Evolutionary conservation across 2,888 invertebrate species (phyloP), one percentile per base, ranked within the genome.

Genomic region (Eupithecia dodoneata): DNA sequence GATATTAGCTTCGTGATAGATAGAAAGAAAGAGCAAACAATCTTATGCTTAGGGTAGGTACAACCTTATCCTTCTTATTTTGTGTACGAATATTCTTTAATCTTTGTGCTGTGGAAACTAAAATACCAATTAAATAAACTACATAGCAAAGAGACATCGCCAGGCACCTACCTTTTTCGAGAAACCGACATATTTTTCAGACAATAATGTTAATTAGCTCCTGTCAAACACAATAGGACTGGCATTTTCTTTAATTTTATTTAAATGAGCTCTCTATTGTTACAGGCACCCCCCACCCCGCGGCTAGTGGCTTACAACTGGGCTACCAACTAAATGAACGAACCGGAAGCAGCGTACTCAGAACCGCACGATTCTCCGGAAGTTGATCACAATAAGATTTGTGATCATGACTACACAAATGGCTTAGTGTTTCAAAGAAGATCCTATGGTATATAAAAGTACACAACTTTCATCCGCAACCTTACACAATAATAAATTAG

Each of bases 241-340:
- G 47, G 1, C 69, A 30, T 70, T 70, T 13, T 70, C 70, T 70
- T 70, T 70, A 18, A 49, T 45, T 70, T 30, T 70, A 70, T 70
- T 69, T 47, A 47, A 49, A 70, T 47, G 47, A 18, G 45, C 18
- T 70, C 15, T 70, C 47, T 49, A 47, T 70, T 70, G 70, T 70
- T 70, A 45, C 69, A 69, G 69, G 45, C n/a, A n/a, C 66, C 66
- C 66, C 15, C 41, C 66, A 63, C 59, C 18, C 18, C 59, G 2
- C 30, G n/a, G 63, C 63, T 4, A 30, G 63, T 30, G 4, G 12
- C 30, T 30, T 3, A 12, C n/a, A 69, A 45, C 70, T 6, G 30
- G 30, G n/a, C 47, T 70, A 18, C 70, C 47, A 47, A 47, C 70
- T 2, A 49, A 70, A 69, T 69, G 69, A 45, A 18, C 13, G 18